Conservation (phyloP, 2,113 vertebrate genomes). For the Pseudopipra pipra region DNA sequence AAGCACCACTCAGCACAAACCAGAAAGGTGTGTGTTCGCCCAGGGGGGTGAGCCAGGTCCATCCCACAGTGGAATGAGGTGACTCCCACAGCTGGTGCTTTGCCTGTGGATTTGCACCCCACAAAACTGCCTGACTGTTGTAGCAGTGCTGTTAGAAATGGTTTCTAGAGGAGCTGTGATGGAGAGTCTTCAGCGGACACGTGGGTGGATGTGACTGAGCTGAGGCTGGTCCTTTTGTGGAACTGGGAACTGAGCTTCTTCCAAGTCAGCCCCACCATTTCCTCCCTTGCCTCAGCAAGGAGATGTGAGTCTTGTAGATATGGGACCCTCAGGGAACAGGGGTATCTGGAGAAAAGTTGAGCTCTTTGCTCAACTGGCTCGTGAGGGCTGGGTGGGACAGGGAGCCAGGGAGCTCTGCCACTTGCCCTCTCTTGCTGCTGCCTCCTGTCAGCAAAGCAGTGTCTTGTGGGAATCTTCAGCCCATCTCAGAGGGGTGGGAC, state of each 20-base stretch:
- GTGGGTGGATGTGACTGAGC: not conserved
- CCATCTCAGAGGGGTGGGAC: not conserved
- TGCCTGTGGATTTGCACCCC: not conserved
- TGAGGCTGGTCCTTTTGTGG: not conserved
- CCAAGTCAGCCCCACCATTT: not conserved
- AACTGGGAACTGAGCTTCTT: not conserved
- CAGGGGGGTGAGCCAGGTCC: not conserved
- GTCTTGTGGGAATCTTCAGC: not conserved
- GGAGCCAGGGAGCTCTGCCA: not conserved
- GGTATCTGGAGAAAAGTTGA: not conserved
- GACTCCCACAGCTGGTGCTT: not conserved
- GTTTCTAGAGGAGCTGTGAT: not conserved
- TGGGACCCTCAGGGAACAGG: accelerated
- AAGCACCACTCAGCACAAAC: accelerated
- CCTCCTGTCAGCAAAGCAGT: not conserved
- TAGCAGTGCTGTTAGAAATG: accelerated
- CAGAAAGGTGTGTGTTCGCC: not conserved
- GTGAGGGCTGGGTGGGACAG: not conserved
- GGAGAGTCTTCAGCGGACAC: not conserved
- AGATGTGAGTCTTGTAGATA: not conserved
- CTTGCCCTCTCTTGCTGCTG: not conserved
- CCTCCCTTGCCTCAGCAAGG: not conserved
- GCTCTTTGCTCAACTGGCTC: not conserved
- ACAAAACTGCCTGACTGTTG: not conserved
- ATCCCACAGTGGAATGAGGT: not conserved